phyloP scores from a whole-genome alignment of 2,113 vertebrate species.

The Chlamydotis undulata region DNA sequence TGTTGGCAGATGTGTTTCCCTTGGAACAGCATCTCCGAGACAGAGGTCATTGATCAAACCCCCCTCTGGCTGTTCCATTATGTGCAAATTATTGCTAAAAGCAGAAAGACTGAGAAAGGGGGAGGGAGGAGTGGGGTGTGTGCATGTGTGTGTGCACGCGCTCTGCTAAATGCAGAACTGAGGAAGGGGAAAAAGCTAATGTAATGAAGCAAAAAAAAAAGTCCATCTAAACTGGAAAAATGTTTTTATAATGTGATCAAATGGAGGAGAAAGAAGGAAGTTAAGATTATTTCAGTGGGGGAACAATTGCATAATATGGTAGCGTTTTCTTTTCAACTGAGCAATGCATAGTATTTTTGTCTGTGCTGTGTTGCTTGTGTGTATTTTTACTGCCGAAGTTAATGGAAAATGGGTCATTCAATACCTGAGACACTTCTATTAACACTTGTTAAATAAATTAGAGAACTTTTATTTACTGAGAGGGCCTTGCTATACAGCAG shows the following conservation, averaged over 20 bases:
- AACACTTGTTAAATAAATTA: neutral
- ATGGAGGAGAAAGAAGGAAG: conserved; percentile 35
- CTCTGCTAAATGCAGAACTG: conserved; percentile 49
- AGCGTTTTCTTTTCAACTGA: neutral
- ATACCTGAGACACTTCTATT: neutral
- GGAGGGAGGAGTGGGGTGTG: neutral
- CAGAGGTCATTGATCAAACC: conserved; percentile 90
- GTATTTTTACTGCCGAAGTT: neutral
- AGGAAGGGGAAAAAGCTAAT: conserved; percentile 35
- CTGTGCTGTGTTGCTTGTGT: neutral
- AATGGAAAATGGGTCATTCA: neutral
- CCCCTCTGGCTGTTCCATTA: conserved; percentile 89
- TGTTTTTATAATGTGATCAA: conserved; percentile 63
- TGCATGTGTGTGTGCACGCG: neutral
- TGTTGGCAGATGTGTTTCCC: conserved; percentile 92
- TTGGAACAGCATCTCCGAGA: conserved; percentile 85
- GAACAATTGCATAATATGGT: neutral
- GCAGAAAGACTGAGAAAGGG: conserved; percentile 69
- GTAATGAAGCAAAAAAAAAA: conserved; percentile 67
- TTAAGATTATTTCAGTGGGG: neutral
- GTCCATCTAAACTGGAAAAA: conserved; percentile 41
- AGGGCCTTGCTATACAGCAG: neutral
- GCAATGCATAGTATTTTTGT: neutral
- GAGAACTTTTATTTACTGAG: neutral
- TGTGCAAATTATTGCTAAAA: conserved; percentile 90